These are phyloP conservation scores for Drosophila guanche DNA, from an alignment of 1,140 invertebrate genomes.

Conservation along the genomic window DNA sequence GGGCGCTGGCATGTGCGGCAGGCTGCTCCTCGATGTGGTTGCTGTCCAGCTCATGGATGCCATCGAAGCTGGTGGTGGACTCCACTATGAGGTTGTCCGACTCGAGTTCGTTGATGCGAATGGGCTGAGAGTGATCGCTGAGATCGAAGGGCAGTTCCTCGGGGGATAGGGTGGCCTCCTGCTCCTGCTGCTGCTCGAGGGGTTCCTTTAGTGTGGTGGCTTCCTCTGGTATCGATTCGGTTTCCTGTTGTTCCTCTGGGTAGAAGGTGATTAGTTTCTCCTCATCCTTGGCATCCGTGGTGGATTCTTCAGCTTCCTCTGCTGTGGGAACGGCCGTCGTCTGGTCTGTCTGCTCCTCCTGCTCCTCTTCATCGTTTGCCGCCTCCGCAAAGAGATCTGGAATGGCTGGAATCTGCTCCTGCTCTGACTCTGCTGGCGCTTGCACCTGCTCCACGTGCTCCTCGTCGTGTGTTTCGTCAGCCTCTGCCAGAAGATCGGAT, in stretches of 20 bases:
- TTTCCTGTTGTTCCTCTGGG: slow-evolving; percentile 7
- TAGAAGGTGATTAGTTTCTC: slow-evolving; percentile 47
- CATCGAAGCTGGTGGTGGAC: slow-evolving; percentile 63
- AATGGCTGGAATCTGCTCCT: slow-evolving; percentile 13
- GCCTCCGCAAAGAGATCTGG: slow-evolving; percentile 45
- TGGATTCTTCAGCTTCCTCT: slow-evolving; percentile 1
- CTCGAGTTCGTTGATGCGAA: slow-evolving; percentile 59
- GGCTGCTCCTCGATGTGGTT: slow-evolving; percentile 59
- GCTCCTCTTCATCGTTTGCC: slow-evolving; percentile 22
- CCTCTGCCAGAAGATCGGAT: slow-evolving; percentile 64
- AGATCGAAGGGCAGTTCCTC: slow-evolving; percentile 76
- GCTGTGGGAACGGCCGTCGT: slow-evolving; percentile 3
- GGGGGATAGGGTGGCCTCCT: slow-evolving; percentile 56
- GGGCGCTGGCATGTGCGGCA: slow-evolving; percentile 3
- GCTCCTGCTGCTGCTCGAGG: slow-evolving; percentile 11
- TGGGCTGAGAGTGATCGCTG: slow-evolving; percentile 35
- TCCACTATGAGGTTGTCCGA: slow-evolving; percentile 74
- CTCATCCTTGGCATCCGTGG: not conserved
- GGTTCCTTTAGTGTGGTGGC: slow-evolving; percentile 30
- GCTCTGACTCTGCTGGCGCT: not conserved
- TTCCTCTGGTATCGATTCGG: slow-evolving; percentile 29
- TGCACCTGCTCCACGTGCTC: slow-evolving; percentile 16
- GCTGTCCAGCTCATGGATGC: slow-evolving; percentile 48
- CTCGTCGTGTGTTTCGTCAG: slow-evolving; percentile 52
- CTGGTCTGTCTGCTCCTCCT: slow-evolving; percentile 15